Evolutionary conservation across 2,113 vertebrate genomes (phyloP), one percentile per base, ranked within the genome.

Genomic region (Ciconia stormi): DNA sequence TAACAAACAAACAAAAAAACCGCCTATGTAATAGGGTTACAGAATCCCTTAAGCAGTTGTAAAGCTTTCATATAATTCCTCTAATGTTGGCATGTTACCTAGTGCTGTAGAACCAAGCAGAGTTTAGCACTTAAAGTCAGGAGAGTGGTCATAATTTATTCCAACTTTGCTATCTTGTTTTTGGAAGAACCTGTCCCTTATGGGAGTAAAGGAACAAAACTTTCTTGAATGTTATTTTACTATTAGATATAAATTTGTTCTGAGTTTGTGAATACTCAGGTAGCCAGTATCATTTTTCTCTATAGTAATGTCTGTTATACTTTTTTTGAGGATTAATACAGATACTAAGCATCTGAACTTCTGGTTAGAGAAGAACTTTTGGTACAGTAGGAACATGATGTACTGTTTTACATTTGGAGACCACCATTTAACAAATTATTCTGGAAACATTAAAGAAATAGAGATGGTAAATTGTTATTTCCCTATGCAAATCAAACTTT

Each of bases 11-110:
- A 53, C 9, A 38, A 40, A 15, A 21, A 55, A 4, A 4, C 25
- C 38, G 38, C 38, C 7, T 7, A 6, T 0, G 0, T 56, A 21
- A 27, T 22, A 25, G 42, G 22, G 16, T 47, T 50, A 34, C 11
- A n/a, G 62, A 89, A 65, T 70, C 34, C 18, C 44, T 59, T 58
- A 62, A 46, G 34, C 74, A 49, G 23, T 23, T 76, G 38, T 76
- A 71, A 53, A 65, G 30, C 11, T 53, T 63, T 70, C 19, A 8
- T 63, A 4, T 5, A 21, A n/a, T 74, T 58, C 13, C 55, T 59
- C 13, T 52, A 13, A 13, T 21, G 10, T 55, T 13, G 53, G 14
- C 19, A 20, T 26, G 38, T 84, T 53, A 47, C 30, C 22, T 32
- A 0, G 40, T 49, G 30, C 50, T 26, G 30, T 55, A 59, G 62